These are phyloP conservation scores for Deroptyus accipitrinus DNA, from an alignment of 2,113 vertebrate genomes.

Conservation along the genomic window DNA sequence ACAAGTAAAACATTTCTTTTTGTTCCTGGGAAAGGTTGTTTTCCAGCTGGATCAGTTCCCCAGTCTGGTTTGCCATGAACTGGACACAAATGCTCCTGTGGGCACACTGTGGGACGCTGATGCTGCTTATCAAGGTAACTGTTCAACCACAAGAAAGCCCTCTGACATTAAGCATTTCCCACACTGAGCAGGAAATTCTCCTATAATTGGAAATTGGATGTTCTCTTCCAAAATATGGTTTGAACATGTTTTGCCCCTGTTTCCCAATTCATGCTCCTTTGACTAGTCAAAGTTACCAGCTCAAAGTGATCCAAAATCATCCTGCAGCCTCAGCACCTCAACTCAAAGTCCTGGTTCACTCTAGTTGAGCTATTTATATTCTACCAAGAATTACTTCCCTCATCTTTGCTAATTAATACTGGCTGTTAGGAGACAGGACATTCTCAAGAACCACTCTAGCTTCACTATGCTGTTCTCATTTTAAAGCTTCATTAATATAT, in stretches of 20 bases:
- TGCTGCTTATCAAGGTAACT: background rate
- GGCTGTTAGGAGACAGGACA: background rate
- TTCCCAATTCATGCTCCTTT: background rate
- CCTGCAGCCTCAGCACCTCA: background rate
- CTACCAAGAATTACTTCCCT: background rate
- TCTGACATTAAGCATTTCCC: background rate
- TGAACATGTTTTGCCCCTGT: background rate
- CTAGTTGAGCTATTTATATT: background rate
- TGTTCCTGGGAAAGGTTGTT: background rate
- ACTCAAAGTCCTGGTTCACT: background rate
- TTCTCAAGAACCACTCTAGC: background rate
- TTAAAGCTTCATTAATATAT: background rate
- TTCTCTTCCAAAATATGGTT: background rate
- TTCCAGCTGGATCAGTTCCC: background rate
- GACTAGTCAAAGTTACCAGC: background rate
- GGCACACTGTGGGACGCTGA: background rate
- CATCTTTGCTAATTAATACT: background rate
- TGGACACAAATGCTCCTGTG: background rate
- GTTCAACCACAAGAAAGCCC: background rate
- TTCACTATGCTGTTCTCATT: background rate
- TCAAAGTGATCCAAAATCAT: background rate
- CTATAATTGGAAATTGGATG: background rate
- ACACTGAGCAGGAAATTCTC: background rate
- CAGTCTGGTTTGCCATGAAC: background rate
- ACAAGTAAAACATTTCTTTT: background rate